A percentile compares a stretch with the other conserved stretches of the same genome.
Conservation (phyloP, 1,140 invertebrate genomes). For the Coenobita brevimanus region DNA sequence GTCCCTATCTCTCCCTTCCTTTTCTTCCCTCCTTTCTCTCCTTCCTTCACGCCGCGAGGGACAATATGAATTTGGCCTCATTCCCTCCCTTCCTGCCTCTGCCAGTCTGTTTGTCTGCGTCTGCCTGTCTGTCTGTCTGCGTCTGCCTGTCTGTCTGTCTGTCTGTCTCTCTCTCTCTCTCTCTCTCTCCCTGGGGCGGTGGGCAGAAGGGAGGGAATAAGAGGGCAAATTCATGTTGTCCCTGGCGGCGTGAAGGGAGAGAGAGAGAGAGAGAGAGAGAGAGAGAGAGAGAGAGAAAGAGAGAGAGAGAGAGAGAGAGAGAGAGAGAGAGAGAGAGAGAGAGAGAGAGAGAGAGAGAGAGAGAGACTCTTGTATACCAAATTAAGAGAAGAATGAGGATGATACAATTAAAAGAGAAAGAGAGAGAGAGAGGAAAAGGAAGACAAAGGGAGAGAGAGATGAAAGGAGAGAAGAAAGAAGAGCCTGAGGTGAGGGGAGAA, state of each 20-base stretch:
- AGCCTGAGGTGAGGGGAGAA: not conserved
- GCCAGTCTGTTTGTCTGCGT: no score
- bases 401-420: no score
- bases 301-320: not conserved
- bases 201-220: not conserved
- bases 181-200: no score
- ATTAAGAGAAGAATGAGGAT: no score
- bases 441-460: not conserved
- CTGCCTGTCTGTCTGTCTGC: no score
- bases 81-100: not conserved
- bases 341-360: not conserved
- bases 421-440: no score
- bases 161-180: not conserved
- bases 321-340: not conserved
- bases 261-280: not conserved
- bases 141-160: no score
- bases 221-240: not conserved
- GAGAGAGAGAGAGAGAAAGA: not conserved
- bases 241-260: not conserved
- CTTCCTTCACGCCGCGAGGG: no score
- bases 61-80: no score
- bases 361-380: not conserved
- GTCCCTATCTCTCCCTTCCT: not conserved
- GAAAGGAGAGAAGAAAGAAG: not conserved
- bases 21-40: no score